Evolutionary conservation across 2,113 vertebrate species (phyloP), one percentile per base, ranked within the genome.

Genomic region (Tenrec ecaudatus): DNA sequence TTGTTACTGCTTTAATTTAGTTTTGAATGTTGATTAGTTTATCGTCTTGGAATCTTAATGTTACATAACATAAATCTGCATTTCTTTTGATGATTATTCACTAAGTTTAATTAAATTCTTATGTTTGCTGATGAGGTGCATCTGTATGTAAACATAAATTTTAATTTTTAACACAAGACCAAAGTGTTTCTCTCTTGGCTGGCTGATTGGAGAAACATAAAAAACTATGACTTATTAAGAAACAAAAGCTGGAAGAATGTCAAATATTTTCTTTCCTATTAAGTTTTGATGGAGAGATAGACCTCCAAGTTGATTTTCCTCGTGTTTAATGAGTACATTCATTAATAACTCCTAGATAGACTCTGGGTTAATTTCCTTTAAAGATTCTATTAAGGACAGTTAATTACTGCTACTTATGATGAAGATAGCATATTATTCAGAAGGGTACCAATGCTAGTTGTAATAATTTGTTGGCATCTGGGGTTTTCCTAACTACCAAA

Each of bases 201-300:
- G 43, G 53, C 88, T 90, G 69, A 79, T 91, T 88, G 86, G 57
- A 82, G 87, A 60, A 88, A 88, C 82, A 91, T 91, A 95, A 96
- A 94, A 88, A 94, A 91, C 66, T 77, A 31, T 20, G 96, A 85
- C 80, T 94, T 75, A 91, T 88, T 85, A 80, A 79, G 82, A 94
- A 91, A 86, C 77, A 77, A 91, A 94, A 94, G 29, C 36, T 94
- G 87, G 82, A 96, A 91, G 89, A 93, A 89, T 91, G 87, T 96
- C 85, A 96, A 93, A 71, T 96, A 93, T 97, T 96, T 96, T 76
- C 77, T 95, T 96, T 90, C 60, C 68, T 94, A 60, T 90, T 92
- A 88, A 91, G 93, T 58, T 86, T 92, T 91, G 87, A 92, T 95
- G 58, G 29, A 53, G 82, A 86, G 82, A 83, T 96, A 94, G 75